Percentiles rank a stretch among this genome's conserved stretches.
Evolutionary conservation across 1,140 invertebrate genomes (phyloP).

Genomic region (Megalopta genalis): DNA sequence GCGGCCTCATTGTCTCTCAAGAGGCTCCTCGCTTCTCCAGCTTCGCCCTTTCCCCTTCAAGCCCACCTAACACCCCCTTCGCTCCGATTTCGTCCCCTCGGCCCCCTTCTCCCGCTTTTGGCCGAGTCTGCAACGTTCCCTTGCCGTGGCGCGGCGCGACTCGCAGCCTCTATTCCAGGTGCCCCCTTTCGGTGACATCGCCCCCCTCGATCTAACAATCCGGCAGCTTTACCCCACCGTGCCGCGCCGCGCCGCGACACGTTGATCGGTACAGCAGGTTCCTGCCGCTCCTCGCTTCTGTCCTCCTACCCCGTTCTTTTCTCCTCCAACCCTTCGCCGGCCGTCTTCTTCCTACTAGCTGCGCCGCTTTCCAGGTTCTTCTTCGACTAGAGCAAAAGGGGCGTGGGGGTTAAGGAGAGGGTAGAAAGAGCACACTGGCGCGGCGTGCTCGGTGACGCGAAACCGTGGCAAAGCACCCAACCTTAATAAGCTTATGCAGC

Average conservation of each 20-base stretch:
- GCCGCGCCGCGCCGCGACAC: slow-evolving; percentile 19
- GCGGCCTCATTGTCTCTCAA: slow-evolving; percentile 80
- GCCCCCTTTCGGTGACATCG: slow-evolving; percentile 61
- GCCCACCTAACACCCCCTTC: slow-evolving; percentile 37
- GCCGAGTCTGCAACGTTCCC: slow-evolving; percentile 34
- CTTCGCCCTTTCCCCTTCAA: slow-evolving; percentile 52
- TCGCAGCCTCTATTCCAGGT: slow-evolving; percentile 39
- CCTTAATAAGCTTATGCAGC: slow-evolving; percentile 79
- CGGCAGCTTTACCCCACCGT: slow-evolving; percentile 30
- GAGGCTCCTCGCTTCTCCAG: slow-evolving; percentile 72
- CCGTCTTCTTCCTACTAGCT: background rate
- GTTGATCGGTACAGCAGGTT: slow-evolving; percentile 54
- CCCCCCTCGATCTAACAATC: slow-evolving; percentile 60
- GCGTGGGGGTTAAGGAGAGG: background rate
- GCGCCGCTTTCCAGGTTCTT: slow-evolving; percentile 36
- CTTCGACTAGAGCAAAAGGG: slow-evolving; percentile 16
- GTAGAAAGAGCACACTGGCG: slow-evolving; percentile 38
- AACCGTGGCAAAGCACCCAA: slow-evolving; percentile 55
- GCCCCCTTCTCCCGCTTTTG: slow-evolving; percentile 28
- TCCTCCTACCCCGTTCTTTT: slow-evolving; percentile 2
- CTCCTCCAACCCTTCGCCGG: background rate
- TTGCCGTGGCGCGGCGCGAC: slow-evolving; percentile 20
- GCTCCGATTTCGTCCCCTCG: slow-evolving; percentile 46
- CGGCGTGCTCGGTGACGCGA: slow-evolving; percentile 41
- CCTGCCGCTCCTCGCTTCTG: slow-evolving; percentile 1